These are phyloP conservation scores for Diachrysia chrysitis DNA, from an alignment of 2,888 invertebrate species.

Conservation along the genomic window DNA sequence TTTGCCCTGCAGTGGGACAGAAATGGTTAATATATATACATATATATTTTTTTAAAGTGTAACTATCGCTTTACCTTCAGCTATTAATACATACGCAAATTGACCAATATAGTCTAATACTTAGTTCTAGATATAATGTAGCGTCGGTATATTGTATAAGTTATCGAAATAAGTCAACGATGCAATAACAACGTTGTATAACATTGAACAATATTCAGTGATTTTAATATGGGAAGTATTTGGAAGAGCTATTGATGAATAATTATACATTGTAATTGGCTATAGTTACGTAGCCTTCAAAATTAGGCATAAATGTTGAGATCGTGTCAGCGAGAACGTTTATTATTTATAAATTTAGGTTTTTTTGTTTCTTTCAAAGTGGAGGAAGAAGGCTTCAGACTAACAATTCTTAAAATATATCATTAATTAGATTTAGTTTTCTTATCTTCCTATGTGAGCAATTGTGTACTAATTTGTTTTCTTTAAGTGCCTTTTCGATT, in stretches of 20 bases:
- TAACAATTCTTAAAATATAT: background rate
- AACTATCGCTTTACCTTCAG: background rate
- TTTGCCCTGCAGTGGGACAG: too few species aligned
- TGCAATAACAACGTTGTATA: conserved; percentile 49
- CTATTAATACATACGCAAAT: conserved; percentile 8
- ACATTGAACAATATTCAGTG: conserved; percentile 39
- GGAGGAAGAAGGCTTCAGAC: background rate
- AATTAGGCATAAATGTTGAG: conserved; percentile 13
- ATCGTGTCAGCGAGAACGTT: conserved; percentile 10
- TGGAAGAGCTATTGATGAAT: conserved; percentile 22
- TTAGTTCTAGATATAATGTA: conserved; percentile 10
- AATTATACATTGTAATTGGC: conserved; percentile 18
- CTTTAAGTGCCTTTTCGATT: too few species aligned
- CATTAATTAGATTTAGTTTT: too few species aligned
- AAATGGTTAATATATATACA: too few species aligned
- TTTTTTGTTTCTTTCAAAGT: background rate
- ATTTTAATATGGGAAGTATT: conserved; percentile 26
- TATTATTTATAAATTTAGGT: background rate
- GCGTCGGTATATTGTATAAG: conserved; percentile 27
- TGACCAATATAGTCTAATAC: conserved; percentile 37
- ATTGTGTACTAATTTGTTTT: too few species aligned
- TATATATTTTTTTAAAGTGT: too few species aligned
- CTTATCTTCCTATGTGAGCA: too few species aligned
- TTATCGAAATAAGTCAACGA: conserved; percentile 41
- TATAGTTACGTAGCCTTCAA: conserved; percentile 19